Evolutionary conservation across 2,113 vertebrate species (phyloP).

Genomic region (Crypturellus undulatus): DNA sequence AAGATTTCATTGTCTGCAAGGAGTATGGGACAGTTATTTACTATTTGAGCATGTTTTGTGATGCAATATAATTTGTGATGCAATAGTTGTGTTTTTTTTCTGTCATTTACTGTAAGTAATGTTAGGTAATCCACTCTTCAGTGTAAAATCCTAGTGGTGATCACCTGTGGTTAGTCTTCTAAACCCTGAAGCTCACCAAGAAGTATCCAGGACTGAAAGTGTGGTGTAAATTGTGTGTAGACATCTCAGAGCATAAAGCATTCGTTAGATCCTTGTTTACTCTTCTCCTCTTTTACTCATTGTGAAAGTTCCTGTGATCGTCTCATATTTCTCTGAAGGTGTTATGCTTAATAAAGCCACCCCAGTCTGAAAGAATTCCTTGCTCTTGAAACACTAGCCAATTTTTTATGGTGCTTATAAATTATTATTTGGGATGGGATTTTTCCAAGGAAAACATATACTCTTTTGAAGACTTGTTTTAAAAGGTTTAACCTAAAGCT

Average conservation of each 20-base stretch:
- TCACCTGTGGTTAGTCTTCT: not conserved
- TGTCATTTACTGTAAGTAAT: not conserved
- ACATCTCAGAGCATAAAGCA: not conserved
- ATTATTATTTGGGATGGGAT: not conserved
- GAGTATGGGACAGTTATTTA: not conserved
- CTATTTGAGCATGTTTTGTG: not conserved
- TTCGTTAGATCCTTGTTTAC: not conserved
- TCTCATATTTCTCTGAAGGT: not conserved
- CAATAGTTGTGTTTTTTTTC: not conserved
- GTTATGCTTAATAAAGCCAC: not conserved
- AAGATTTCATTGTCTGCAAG: not conserved
- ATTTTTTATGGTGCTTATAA: not conserved
- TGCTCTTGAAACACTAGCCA: slow-evolving; percentile 18
- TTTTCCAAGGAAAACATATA: not conserved
- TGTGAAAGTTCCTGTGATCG: not conserved
- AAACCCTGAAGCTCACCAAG: not conserved
- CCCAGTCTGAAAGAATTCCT: not conserved
- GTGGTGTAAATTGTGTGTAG: not conserved
- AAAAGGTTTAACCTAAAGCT: not conserved
- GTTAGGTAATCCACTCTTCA: not conserved
- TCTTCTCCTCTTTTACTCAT: not conserved
- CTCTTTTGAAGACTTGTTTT: not conserved
- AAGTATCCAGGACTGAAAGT: not conserved
- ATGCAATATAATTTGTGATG: not conserved
- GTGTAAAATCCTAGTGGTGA: not conserved